These are phyloP conservation scores for Centruroides sculpturatus DNA, from an alignment of 1,140 invertebrate genomes.

Conservation along the genomic window DNA sequence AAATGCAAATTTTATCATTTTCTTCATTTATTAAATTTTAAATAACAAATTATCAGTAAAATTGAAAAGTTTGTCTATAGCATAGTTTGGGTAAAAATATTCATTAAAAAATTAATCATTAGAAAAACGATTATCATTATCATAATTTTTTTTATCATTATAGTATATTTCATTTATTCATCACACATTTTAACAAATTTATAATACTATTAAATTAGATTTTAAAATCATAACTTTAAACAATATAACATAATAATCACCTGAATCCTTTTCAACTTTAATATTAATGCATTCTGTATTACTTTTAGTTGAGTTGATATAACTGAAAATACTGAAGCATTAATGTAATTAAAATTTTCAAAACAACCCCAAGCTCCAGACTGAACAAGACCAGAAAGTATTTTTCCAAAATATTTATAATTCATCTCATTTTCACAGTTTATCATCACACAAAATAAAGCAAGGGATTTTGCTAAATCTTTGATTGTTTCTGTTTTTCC, in stretches of 20 bases:
- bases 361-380: constrained; percentile 62
- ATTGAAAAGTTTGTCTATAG: too few relatives aligned
- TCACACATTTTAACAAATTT: constrained; percentile 7
- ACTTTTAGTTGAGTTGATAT: constrained; percentile 81
- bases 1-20: too few relatives aligned
- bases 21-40: too few relatives aligned
- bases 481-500: constrained; percentile 86
- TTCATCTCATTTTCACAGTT: constrained; percentile 90
- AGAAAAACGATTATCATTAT: too few relatives aligned
- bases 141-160: not conserved
- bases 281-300: constrained; percentile 63
- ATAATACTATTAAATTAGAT: constrained; percentile 7
- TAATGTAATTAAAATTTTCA: constrained; percentile 83
- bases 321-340: constrained; percentile 74
- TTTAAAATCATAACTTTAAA: not conserved
- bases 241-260: constrained; percentile 30
- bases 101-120: not conserved
- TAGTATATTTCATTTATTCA: not conserved
- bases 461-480: constrained; percentile 75
- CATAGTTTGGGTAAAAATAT: not conserved
- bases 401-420: constrained; percentile 67
- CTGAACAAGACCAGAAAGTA: constrained; percentile 53
- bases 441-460: constrained; percentile 70
- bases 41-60: too few relatives aligned
- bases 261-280: constrained; percentile 52